Base-by-base conservation (phyloP, 2,797 vertebrate species). In the Onychomys leucogaster region DNA sequence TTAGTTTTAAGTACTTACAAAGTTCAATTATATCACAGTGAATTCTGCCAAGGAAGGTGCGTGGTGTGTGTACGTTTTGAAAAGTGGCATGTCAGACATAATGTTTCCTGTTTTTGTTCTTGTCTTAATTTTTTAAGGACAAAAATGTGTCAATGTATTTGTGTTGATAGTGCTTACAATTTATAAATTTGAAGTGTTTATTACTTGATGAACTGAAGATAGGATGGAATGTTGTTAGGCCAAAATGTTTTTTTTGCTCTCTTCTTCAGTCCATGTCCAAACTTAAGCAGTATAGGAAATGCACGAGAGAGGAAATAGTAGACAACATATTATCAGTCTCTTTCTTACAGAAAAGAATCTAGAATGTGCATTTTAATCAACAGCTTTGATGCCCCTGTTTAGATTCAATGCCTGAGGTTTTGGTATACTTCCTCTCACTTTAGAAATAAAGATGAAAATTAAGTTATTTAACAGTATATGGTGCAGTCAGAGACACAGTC, bases 111-210 rank as follows among this genome's bases (percentile, higher is more conserved):
- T 95, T 94, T 94, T 29, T 16, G 82, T 94, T 89, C n/a, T 17
- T 96, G 29, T 89, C 43, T 57, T 92, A 94, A 71, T 89, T 94
- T 92, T 65, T 61, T 91, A 73, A 19, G 32, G 1, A 13, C 81
- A 6, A 59, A 75, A 94, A 75, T 84, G 16, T 90, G 4, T 94
- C 16, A 9, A 1, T 67, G 13, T 96, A 19, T 95, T 69, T 86
- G 27, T 37, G 73, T 97, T 73, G 21, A 84, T 75, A 43, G 32
- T 93, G 8, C 87, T 96, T 88, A 73, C 57, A 49, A 90, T 93
- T 94, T 86, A 52, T 75, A 43, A 43, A 43, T 94, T 95, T 75
- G 37, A 97, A 96, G 67, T 87, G 55, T 2, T 90, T 96, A n/a
- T 78, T 27, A 76, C 89, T 95, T 96, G 69, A 43, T 89, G 76